Percentiles rank a stretch among this genome's conserved stretches.
phyloP scores from a whole-genome alignment of 2,888 invertebrate genomes.

The Oasisia sp. region DNA sequence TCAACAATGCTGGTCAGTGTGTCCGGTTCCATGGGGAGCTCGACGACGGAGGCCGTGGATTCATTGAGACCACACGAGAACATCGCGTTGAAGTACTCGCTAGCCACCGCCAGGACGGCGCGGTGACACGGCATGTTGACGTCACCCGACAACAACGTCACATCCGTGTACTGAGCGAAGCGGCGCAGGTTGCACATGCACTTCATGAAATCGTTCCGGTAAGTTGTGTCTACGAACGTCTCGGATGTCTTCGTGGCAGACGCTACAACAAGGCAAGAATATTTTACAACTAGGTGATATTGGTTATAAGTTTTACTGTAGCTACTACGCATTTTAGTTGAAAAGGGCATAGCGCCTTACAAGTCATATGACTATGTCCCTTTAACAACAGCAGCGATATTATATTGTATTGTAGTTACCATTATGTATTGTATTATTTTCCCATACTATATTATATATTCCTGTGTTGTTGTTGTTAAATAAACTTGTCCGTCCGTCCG shows the following conservation, averaged over 20 bases:
- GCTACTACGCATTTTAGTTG: too few relatives aligned
- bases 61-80: conserved; percentile 36
- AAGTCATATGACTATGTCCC: too few relatives aligned
- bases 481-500: too few relatives aligned
- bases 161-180: conserved; percentile 30
- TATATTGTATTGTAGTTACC: too few relatives aligned
- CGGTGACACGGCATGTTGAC: conserved; percentile 31
- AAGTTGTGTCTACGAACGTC: neutral
- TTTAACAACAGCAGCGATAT: too few relatives aligned
- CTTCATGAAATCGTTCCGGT: conserved; percentile 19
- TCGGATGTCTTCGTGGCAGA: neutral
- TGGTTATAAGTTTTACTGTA: too few relatives aligned
- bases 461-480: too few relatives aligned
- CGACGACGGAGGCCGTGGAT: conserved; percentile 26
- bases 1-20: conserved; percentile 32
- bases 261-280: neutral
- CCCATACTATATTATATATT: too few relatives aligned
- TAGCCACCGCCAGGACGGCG: conserved; percentile 34
- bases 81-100: conserved; percentile 37
- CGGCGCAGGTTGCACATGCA: conserved; percentile 23
- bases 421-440: too few relatives aligned
- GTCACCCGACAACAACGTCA: conserved; percentile 29
- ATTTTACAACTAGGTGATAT: too few relatives aligned
- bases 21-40: conserved; percentile 27
- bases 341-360: too few relatives aligned